Percentiles rank a stretch among this genome's conserved stretches.
These are phyloP conservation scores for Apotomis betuletana DNA, from an alignment of 2,888 invertebrate species.

Conservation along the genomic window DNA sequence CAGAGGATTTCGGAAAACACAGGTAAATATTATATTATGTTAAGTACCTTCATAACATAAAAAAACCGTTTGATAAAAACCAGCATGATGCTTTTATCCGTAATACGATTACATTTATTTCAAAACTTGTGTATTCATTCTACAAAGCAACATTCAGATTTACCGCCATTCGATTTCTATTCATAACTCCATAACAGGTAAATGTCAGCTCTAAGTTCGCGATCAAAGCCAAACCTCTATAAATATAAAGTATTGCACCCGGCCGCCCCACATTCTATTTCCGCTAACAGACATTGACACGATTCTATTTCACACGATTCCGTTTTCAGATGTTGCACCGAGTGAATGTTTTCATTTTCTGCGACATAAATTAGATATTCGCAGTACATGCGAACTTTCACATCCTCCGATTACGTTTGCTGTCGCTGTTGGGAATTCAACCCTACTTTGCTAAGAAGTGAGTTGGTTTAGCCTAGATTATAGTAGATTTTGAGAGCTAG, in stretches of 20 bases:
- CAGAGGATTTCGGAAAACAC: too few species aligned
- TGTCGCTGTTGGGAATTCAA: background rate
- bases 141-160: background rate
- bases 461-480: constrained; percentile 4
- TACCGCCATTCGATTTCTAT: background rate
- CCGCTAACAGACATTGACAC: constrained; percentile 70
- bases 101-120: background rate
- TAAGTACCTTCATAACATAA: too few species aligned
- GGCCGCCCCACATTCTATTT: constrained; percentile 62
- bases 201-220: constrained; percentile 29
- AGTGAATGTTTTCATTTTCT: constrained; percentile 41
- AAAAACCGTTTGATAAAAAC: too few species aligned
- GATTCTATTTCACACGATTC: constrained; percentile 56
- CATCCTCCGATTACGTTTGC: background rate
- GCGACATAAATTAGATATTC: constrained; percentile 40
- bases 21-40: too few species aligned
- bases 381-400: constrained; percentile 7
- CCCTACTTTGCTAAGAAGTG: background rate
- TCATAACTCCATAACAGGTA: constrained; percentile 16
- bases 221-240: constrained; percentile 34
- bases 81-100: too few species aligned
- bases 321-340: constrained; percentile 48
- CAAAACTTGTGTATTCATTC: background rate
- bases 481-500: background rate
- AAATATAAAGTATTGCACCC: constrained; percentile 43